Base-by-base conservation (phyloP, 2,113 vertebrate species). In the Nannobrachium achirus region DNA sequence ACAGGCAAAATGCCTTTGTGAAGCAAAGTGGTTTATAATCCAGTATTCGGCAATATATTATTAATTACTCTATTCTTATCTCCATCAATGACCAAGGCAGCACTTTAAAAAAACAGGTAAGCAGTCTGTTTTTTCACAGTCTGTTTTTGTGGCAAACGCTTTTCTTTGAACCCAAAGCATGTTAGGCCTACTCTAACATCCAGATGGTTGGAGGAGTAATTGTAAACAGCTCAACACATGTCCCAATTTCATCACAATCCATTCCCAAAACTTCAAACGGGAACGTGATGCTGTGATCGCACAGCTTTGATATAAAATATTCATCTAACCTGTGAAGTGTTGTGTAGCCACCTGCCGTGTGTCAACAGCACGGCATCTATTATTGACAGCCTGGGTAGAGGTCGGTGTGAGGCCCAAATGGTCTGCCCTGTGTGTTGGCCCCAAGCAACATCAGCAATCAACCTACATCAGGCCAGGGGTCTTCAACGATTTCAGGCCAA, bases 251-350 rank as follows among this genome's bases (percentile, higher is more conserved):
- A 14, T 69, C 71, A 51, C 56, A 72, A 89, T 81, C 69, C 79
- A 73, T 74, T 88, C 75, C 82, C 78, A 63, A 82, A 89, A 92
- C 91, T 90, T 87, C 88, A 91, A 89, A 90, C 69, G 68, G 81
- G 74, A 73, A 66, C 56, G 65, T 85, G 86, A n/a, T 3, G 56
- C 84, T 83, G 87, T 86, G 86, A 88, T 91, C 86, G 76, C 87
- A 89, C 90, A 92, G 90, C 88, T 90, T 91, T 88, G 75, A 69
- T 82, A 91, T 93, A 51, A 93, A 93, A 91, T 89, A 92, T 93
- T 90, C 66, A 92, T 91, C 70, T 78, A 69, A 88, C 89, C 86
- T 88, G 84, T 88, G 84, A 90, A 89, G 85, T 89, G 85, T 84
- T 88, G 84, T 90, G 90, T 90, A 86, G 89, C 90, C 88, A 87